Conservation (phyloP, 2,888 invertebrate species). For the Patella pellucida region DNA sequence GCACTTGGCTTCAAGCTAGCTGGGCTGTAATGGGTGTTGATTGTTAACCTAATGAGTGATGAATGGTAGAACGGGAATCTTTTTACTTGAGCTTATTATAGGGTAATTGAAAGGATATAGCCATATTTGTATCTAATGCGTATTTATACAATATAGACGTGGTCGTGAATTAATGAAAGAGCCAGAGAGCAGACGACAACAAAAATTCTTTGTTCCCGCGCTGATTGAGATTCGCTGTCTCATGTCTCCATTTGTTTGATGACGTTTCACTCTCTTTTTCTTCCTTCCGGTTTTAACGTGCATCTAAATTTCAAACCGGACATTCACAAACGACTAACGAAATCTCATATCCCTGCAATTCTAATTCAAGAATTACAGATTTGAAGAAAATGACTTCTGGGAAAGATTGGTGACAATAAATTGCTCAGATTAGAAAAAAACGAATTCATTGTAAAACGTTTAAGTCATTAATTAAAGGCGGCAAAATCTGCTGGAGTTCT, state of each 20-base stretch:
- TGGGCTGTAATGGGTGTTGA: conserved; percentile 21
- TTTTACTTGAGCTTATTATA: conserved; percentile 25
- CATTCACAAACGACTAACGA: conserved; percentile 7
- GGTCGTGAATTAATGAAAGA: conserved; percentile 23
- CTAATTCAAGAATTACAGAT: conserved; percentile 2
- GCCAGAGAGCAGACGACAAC: not conserved
- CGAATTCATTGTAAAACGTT: conserved; percentile 5
- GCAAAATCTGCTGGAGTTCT: not conserved
- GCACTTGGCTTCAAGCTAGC: not conserved
- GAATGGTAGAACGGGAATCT: conserved; percentile 19
- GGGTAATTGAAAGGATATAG: conserved; percentile 29
- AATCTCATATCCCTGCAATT: conserved; percentile 2
- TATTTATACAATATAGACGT: conserved; percentile 25
- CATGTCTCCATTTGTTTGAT: not conserved
- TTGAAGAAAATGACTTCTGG: not conserved
- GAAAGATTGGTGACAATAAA: not conserved
- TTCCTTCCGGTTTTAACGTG: conserved; percentile 3
- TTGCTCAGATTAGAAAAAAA: not conserved
- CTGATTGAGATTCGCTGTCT: conserved; percentile 8
- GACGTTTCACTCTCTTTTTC: not conserved
- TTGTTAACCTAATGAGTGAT: conserved; percentile 22
- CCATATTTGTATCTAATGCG: conserved; percentile 27
- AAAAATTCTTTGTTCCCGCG: conserved; percentile 13
- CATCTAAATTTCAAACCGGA: conserved; percentile 7
- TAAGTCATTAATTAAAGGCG: conserved; percentile 7